Base-by-base conservation (phyloP, 2,113 vertebrate genomes). In the Hyla sarda region DNA sequence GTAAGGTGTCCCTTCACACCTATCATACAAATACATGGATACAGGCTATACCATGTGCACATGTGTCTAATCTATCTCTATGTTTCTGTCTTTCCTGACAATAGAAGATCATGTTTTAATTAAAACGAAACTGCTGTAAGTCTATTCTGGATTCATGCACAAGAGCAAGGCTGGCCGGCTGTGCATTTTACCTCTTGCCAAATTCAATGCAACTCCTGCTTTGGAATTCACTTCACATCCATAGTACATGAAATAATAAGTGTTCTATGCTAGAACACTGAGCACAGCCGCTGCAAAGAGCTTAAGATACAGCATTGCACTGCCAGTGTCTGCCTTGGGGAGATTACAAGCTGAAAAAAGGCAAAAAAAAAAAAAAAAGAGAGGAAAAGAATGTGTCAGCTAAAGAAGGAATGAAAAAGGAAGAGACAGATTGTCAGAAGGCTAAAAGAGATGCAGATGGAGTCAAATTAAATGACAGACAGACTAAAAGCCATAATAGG, bases 221-320 rank as follows among this genome's bases (percentile, higher is more conserved):
- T 87, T 87, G 67, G 65, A 82, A 87, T 87, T 87, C 85, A 82
- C 34, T 74, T 72, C 54, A 19, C 85, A 87, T 87, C 85, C 67
- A 82, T 48, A 74, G 77, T 62, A 87, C 85, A 87, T 87, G 85
- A 87, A 87, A 87, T 87, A 87, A 87, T 87, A 87, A 87, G 77
- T 87, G 85, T 87, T 87, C 85, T 87, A 72, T n/a, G 77, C 77
- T 87, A 87, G 85, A 87, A 87, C 67, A 87, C 85, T 73, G 85
- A 82, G 85, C 85, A 87, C 69, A 87, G 78, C 48, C 67, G 41
- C 77, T 82, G 85, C 85, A 87, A 87, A 82, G 85, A 82, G 85
- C 77, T 87, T 82, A 82, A 82, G 78, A 87, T 87, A 87, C 85
- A 82, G 85, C 78, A 81, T 87, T 25, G 54, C 78, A 81, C 77